Percentiles rank a stretch among this genome's conserved stretches.
Conservation (phyloP, 2,113 vertebrate genomes). For the Colius striatus region DNA sequence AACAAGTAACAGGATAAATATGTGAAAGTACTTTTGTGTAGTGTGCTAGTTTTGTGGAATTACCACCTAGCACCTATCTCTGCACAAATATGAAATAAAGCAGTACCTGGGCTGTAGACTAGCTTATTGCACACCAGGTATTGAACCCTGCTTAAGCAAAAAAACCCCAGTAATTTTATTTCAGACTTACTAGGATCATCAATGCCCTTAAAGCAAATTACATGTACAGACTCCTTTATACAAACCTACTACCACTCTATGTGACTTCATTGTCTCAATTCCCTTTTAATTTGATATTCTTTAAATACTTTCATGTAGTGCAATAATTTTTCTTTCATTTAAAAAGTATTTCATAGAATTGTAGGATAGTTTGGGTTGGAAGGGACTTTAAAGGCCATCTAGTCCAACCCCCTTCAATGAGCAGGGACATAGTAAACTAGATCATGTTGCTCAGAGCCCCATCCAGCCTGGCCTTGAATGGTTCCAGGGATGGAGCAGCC, state of each 20-base stretch:
- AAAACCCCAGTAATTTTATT: slow-evolving; percentile 16
- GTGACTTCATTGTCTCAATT: not conserved
- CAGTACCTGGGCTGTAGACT: too few relatives aligned
- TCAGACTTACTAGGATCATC: not conserved
- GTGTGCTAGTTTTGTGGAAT: too few relatives aligned
- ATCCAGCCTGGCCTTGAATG: not conserved
- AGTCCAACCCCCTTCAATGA: not conserved
- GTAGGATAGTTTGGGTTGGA: not conserved
- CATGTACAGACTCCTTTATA: not conserved
- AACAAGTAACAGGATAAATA: too few relatives aligned
- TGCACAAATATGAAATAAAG: too few relatives aligned
- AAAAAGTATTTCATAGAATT: not conserved
- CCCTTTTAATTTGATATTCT: not conserved
- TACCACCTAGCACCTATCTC: too few relatives aligned
- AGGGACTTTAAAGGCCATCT: not conserved
- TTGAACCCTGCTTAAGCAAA: too few relatives aligned
- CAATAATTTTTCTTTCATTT: not conserved
- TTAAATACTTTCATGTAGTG: not conserved
- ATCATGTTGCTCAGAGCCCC: not conserved
- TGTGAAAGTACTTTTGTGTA: too few relatives aligned
- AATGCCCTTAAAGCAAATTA: not conserved
- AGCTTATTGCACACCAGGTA: too few relatives aligned
- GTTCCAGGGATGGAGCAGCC: not conserved
- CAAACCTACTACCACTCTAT: not conserved
- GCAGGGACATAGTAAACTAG: not conserved